Base-by-base conservation (phyloP, 2,888 invertebrate species). In the Clanis bilineata region DNA sequence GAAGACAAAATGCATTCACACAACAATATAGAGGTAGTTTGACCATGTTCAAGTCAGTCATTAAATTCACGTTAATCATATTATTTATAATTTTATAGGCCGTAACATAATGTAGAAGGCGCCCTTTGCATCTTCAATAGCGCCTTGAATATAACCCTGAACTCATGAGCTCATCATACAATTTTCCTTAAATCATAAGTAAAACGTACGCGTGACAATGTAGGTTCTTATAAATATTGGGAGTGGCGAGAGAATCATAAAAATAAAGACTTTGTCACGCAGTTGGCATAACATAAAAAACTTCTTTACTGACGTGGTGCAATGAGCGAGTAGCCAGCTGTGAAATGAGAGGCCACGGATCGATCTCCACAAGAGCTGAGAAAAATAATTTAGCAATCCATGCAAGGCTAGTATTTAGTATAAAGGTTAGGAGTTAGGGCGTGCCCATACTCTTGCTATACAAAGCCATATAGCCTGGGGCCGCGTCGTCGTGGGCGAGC, bases 1-100 rank as follows among this genome's bases (percentile, higher is more conserved):
- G 15, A 47, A 47, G 25, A 28, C 7, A 15, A 4, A 15, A 2
- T 7, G 15, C 7, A 1, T 15, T 47, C n/a, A n/a, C 25, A 47
- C 28, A 47, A 47, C 47, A 47, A 47, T 47, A n/a, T n/a, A n/a
- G n/a, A n/a, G n/a, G 25, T 45, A 25, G 44, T 12, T 44, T 22
- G 22, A 22, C 3, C 10, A 47, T 23, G n/a, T 28, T 47, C 3
- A 45, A 25, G 12, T 28, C 6, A 7, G 9, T n/a, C 4, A n/a
- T 25, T 25, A n/a, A 0, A 2, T 7, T 18, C 18, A 7, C 25
- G 15, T 28, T 15, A 23, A 25, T 45, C 23, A 45, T 36, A 10
- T 12, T 36, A 12, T 2, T n/a, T 28, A 28, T 47, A 1, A 47
- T 45, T 45, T 25, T 45, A 45, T 45, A 25, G 45, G 23, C 45